Conservation (phyloP, 2,113 vertebrate genomes). For the Emydura subglobosa region DNA sequence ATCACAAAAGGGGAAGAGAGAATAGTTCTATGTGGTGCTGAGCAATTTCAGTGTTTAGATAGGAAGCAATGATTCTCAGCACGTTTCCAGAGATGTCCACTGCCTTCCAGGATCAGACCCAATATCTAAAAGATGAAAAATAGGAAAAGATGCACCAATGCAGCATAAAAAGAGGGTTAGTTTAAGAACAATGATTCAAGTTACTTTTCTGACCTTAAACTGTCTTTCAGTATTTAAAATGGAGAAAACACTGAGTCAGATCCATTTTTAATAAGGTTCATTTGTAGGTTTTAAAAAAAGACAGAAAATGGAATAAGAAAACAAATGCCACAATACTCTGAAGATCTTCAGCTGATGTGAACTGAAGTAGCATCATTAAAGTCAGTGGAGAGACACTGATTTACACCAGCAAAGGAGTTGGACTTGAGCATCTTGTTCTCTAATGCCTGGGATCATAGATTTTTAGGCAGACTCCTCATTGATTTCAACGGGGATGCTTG, state of each 20-base stretch:
- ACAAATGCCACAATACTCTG: background rate
- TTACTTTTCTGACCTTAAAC: background rate
- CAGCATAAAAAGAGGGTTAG: background rate
- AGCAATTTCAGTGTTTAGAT: background rate
- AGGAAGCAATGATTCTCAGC: background rate
- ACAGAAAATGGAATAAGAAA: background rate
- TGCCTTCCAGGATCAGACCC: background rate
- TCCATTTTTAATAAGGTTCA: background rate
- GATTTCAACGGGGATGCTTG: slow-evolving; percentile 40
- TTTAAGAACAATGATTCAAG: background rate
- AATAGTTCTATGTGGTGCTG: background rate
- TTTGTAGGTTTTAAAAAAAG: background rate
- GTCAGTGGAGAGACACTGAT: slow-evolving; percentile 38
- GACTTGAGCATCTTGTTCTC: slow-evolving; percentile 15
- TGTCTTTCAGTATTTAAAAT: background rate
- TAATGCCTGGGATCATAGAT: slow-evolving; percentile 41
- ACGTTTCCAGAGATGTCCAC: rapidly evolving
- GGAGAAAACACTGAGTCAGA: background rate
- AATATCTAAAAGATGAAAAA: background rate
- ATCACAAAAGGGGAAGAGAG: background rate
- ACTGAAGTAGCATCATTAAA: slow-evolving; percentile 12
- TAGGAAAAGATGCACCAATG: background rate
- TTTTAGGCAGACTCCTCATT: slow-evolving; percentile 16
- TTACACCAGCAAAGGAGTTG: slow-evolving; percentile 44
- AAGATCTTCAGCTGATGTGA: background rate